These are phyloP conservation scores for Phyllotis vaccarum DNA, from an alignment of 2,797 vertebrate genomes.

Conservation along the genomic window DNA sequence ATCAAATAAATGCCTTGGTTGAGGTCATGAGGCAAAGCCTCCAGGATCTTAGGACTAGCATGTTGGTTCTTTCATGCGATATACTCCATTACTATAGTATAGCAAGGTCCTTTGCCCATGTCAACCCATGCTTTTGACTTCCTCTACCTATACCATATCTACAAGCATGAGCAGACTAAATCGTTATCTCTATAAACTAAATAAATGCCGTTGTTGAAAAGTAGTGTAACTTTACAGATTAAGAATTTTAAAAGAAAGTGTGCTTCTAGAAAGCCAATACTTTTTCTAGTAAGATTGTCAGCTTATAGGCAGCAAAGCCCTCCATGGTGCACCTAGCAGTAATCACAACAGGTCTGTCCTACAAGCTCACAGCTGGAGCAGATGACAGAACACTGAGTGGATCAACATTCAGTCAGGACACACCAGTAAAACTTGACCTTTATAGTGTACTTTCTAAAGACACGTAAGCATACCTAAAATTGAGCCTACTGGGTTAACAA, in stretches of 20 bases:
- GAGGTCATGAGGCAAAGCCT: neutral
- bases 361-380: neutral
- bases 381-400: neutral
- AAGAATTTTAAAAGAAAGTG: slow-evolving; percentile 25
- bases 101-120: neutral
- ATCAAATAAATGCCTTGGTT: neutral
- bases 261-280: neutral
- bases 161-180: neutral
- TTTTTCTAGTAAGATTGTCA: neutral
- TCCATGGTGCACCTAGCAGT: neutral
- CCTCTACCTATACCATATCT: neutral
- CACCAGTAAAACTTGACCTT: neutral
- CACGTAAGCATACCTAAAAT: slow-evolving; percentile 34
- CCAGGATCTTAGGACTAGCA: neutral
- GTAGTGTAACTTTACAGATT: neutral
- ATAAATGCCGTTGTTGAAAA: slow-evolving; percentile 25
- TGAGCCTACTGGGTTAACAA: slow-evolving; percentile 8
- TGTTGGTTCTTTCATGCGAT: neutral
- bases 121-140: neutral
- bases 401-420: neutral
- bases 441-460: neutral
- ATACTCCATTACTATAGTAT: neutral
- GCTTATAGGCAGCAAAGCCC: neutral
- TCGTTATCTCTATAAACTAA: neutral
- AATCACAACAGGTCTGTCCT: neutral